Evolutionary conservation across 2,888 invertebrate species (phyloP).

Genomic region (Mermis nigrescens): DNA sequence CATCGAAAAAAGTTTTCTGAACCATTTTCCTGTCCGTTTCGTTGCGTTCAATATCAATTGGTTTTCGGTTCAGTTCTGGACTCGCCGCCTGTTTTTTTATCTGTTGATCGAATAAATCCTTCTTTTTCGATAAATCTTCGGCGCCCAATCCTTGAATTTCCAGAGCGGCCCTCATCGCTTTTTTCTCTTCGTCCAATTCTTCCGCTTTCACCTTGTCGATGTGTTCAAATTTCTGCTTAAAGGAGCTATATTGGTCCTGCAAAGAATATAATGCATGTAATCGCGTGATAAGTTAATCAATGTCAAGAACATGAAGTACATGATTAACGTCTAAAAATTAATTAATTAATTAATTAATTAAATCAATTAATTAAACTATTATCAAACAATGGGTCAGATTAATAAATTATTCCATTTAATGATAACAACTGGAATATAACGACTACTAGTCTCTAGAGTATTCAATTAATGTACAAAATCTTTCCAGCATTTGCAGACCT

Average conservation of each 20-base stretch:
- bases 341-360: too few relatives aligned
- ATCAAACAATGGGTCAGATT: too few relatives aligned
- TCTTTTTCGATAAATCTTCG: conserved; percentile 21
- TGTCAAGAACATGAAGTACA: too few relatives aligned
- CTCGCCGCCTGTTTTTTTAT: too few relatives aligned
- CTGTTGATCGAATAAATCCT: conserved; percentile 18
- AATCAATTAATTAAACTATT: too few relatives aligned
- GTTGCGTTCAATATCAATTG: conserved; percentile 13
- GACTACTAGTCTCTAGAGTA: too few relatives aligned
- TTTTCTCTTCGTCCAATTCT: conserved; percentile 14
- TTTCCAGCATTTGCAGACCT: too few relatives aligned
- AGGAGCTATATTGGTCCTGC: conserved; percentile 25
- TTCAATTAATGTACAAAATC: too few relatives aligned
- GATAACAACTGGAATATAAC: too few relatives aligned
- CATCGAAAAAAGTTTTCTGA: conserved; percentile 22
- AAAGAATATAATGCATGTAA: conserved; percentile 11
- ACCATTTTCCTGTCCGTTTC: conserved; percentile 23
- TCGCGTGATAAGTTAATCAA: too few relatives aligned
- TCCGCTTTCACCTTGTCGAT: conserved; percentile 22
- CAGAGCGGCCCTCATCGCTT: conserved; percentile 14
- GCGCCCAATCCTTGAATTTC: conserved; percentile 22
- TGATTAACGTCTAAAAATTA: too few relatives aligned
- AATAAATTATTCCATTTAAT: too few relatives aligned
- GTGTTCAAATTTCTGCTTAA: conserved; percentile 28
- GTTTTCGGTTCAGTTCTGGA: not conserved